Evolutionary conservation across 2,113 vertebrate genomes (phyloP), one percentile per base, ranked within the genome.

Genomic region (Cryptomyrus ogoouensis): DNA sequence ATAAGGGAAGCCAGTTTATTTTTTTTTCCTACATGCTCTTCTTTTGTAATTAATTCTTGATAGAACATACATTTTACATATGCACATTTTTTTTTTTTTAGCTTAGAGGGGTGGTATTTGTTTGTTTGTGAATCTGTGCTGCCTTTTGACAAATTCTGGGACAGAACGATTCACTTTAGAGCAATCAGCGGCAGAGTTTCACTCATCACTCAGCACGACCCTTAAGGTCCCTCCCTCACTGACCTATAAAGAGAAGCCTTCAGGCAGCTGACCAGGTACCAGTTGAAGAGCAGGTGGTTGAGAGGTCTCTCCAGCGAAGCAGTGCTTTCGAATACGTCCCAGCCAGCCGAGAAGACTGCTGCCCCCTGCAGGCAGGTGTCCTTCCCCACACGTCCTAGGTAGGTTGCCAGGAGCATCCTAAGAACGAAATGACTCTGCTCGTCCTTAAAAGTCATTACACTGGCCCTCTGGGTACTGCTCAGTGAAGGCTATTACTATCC

Each of bases 241-340:
- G 95, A 99, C 98, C 98, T 98, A 94, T 96, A 97, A 92, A 99
- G 94, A 47, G 97, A 98, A 90, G 98, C 98, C 88, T 98, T 98
- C 87, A 99, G 97, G 95, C 98, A 98, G 94, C 97, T 98, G 91
- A 97, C 99, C 96, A 99, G 96, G 94, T 99, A 99, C 93, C 98
- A 98, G 96, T 99, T 99, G 96, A 99, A 99, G 91, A 99, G 97
- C 94, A 99, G 96, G 94, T 98, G 98, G 93, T 99, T 98, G 87
- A 99, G 94, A 56, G 98, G 97, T 94, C 98, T 99, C 94, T 99
- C 98, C 95, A 99, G 92, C 9, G 97, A 98, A 53, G 96, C 96
- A 0, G 97, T 96, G 95, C 97, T 98, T 92, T 98, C 97, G 92
- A 99, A 99, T 83, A 97, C 97, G 93, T 99, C 98, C 98, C 98